phyloP scores from a whole-genome alignment of 2,888 invertebrate species.

The Eupithecia insigniata region DNA sequence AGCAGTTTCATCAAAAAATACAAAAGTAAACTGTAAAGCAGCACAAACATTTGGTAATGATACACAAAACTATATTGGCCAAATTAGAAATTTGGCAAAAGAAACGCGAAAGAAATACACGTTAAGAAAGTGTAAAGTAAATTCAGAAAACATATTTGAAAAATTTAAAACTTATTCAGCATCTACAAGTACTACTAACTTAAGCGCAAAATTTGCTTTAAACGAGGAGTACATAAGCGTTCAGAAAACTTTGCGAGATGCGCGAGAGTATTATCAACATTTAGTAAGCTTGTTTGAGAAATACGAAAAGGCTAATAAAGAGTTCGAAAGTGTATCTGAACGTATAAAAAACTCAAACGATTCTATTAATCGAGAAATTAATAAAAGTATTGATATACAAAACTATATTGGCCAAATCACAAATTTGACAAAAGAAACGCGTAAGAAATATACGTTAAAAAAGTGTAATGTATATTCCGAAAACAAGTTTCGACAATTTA shows the following conservation, averaged over 20 bases:
- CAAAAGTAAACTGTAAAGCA: too few relatives aligned
- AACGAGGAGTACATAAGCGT: slow-evolving; percentile 50
- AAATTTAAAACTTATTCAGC: not conserved
- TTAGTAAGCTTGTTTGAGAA: slow-evolving; percentile 55
- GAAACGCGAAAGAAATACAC: not conserved
- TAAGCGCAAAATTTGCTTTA: slow-evolving; percentile 13
- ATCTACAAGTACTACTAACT: slow-evolving; percentile 5
- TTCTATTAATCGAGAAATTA: not conserved
- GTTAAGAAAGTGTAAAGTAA: not conserved
- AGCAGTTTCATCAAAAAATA: not conserved
- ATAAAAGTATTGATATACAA: not conserved
- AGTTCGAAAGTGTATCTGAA: slow-evolving; percentile 57
- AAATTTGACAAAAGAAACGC: not conserved
- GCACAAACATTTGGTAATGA: not conserved
- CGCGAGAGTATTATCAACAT: slow-evolving; percentile 55
- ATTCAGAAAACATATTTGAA: not conserved
- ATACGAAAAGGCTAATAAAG: slow-evolving; percentile 63
- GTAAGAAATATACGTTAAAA: not conserved
- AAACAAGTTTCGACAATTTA: not conserved
- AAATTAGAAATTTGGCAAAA: not conserved
- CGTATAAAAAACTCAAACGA: slow-evolving; percentile 47
- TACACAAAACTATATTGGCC: too few relatives aligned
- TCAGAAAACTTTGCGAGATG: slow-evolving; percentile 53
- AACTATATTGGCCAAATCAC: not conserved
- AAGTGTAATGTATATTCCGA: not conserved